A percentile compares a stretch with the other conserved stretches of the same genome.
These are phyloP conservation scores for Heliconius hewitsoni DNA, from an alignment of 1,140 invertebrate species.

Conservation along the genomic window DNA sequence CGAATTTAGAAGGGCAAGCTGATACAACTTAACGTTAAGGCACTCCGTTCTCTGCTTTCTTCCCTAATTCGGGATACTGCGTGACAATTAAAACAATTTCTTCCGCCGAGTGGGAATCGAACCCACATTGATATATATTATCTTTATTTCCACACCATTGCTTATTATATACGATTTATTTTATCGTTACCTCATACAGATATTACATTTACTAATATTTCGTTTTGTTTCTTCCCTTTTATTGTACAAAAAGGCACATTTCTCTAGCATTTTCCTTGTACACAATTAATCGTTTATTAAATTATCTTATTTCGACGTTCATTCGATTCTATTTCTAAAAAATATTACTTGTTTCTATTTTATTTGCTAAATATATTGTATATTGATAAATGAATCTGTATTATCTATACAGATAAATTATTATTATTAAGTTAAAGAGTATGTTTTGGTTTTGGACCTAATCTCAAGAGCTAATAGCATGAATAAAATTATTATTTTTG, in stretches of 20 bases:
- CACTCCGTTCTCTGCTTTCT: too few species aligned
- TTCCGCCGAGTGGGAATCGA: too few species aligned
- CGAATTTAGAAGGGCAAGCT: too few species aligned
- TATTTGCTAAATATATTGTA: background rate
- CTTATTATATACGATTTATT: conserved; percentile 6
- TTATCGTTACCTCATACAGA: background rate
- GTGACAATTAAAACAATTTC: too few species aligned
- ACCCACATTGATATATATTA: background rate
- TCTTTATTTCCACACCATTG: background rate
- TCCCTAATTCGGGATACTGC: too few species aligned
- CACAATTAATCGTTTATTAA: conserved; percentile 12
- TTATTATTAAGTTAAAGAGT: too few species aligned
- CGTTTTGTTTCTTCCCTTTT: conserved; percentile 1
- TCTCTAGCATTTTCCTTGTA: conserved; percentile 5
- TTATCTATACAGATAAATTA: too few species aligned
- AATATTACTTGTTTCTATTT: background rate
- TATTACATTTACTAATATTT: conserved; percentile 2
- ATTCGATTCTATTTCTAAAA: background rate
- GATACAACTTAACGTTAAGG: too few species aligned
- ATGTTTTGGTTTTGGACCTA: too few species aligned
- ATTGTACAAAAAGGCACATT: conserved; percentile 4
- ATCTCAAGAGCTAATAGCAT: too few species aligned
- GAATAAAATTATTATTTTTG: too few species aligned
- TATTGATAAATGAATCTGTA: background rate
- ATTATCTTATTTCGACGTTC: conserved; percentile 14